phyloP scores from a whole-genome alignment of 1,140 invertebrate species.

The Campoletis sonorensis region DNA sequence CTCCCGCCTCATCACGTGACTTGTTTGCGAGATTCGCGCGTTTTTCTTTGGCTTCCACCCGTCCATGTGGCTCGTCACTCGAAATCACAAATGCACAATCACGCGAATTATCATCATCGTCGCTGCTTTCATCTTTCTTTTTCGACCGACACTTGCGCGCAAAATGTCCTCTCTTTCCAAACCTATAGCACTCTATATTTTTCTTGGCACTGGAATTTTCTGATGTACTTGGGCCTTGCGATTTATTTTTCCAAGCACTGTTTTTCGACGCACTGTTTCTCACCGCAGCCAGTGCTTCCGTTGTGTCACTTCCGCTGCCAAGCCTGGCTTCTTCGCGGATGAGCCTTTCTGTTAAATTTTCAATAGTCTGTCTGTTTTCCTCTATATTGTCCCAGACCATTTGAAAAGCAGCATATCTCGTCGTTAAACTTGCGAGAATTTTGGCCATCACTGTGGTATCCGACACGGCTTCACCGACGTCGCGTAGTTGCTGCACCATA shows the following conservation, averaged over 20 bases:
- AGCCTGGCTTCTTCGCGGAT: conserved; percentile 23
- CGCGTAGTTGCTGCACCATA: conserved; percentile 18
- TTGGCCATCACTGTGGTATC: conserved; percentile 37
- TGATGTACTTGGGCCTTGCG: background rate
- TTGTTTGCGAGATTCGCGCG: no score
- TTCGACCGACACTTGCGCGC: conserved; percentile 1
- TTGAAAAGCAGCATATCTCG: conserved; percentile 23
- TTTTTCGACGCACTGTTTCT: no score
- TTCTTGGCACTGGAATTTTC: background rate
- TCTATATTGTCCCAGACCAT: conserved; percentile 27
- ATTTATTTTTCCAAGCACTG: conserved; percentile 10
- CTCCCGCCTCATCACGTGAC: background rate
- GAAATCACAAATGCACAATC: conserved; percentile 47
- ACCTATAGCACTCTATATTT: conserved; percentile 23
- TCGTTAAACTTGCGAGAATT: conserved; percentile 33
- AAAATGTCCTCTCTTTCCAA: conserved; percentile 11
- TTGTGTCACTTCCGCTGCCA: background rate
- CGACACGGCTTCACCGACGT: conserved; percentile 35
- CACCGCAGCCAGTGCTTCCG: conserved; percentile 27
- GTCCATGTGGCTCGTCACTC: conserved; percentile 45
- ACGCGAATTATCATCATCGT: conserved; percentile 28
- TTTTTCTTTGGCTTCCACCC: conserved; percentile 42
- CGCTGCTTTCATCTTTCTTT: conserved; percentile 29
- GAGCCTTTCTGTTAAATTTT: conserved; percentile 37
- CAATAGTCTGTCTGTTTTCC: background rate